These are phyloP conservation scores for Hylomyscus alleni DNA, from an alignment of 2,797 vertebrate species.

Conservation along the genomic window DNA sequence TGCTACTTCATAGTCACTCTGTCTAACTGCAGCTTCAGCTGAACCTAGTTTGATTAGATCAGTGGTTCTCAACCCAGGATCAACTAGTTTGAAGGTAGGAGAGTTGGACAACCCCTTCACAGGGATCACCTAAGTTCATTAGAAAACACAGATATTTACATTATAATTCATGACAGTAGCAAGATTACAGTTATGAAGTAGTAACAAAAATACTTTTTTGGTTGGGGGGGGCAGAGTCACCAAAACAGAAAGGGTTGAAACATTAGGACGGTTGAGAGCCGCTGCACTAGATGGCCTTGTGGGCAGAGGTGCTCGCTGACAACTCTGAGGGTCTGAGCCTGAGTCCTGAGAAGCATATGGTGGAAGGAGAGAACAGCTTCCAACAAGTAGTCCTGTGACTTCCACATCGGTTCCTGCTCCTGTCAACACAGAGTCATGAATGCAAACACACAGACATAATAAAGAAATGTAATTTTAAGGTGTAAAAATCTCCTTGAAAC, in stretches of 20 bases:
- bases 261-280: background rate
- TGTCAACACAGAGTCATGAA: background rate
- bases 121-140: background rate
- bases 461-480: background rate
- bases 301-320: background rate
- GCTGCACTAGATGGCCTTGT: background rate
- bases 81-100: background rate
- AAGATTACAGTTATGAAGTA: background rate
- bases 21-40: background rate
- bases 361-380: background rate
- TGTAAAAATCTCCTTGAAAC: background rate
- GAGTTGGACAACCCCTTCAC: background rate
- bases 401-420: background rate
- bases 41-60: background rate
- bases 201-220: background rate
- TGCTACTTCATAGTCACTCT: conserved; percentile 35
- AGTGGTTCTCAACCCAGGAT: background rate
- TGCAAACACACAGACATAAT: background rate
- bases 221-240: background rate
- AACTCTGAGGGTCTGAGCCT: background rate
- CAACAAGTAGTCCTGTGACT: background rate
- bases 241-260: background rate
- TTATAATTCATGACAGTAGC: background rate
- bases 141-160: background rate
- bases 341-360: background rate